Evolutionary conservation across 2,113 vertebrate species (phyloP).

Genomic region (Sinosuthora webbiana): DNA sequence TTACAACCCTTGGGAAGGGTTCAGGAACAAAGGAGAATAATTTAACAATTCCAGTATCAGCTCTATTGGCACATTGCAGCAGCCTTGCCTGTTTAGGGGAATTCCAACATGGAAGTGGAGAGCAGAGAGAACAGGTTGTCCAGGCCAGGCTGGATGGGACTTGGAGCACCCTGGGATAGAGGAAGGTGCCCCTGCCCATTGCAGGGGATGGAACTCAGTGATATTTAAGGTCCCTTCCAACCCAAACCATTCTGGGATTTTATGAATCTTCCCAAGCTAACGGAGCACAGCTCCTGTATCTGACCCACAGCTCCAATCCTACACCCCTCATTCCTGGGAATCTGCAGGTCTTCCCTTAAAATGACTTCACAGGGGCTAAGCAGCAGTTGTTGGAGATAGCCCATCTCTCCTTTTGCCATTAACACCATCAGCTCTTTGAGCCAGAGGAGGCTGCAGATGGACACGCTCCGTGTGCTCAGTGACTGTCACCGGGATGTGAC

Average conservation of each 20-base stretch:
- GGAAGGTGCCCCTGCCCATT: background rate
- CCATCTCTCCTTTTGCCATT: background rate
- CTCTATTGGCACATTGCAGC: rapidly evolving
- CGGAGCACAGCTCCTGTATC: background rate
- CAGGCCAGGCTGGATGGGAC: background rate
- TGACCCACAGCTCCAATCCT: background rate
- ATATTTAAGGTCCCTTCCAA: background rate
- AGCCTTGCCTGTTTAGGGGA: background rate
- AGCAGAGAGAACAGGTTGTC: background rate
- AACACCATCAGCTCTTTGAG: background rate
- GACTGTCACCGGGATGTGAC: background rate
- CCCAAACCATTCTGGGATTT: background rate
- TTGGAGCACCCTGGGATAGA: background rate
- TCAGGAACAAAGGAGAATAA: background rate
- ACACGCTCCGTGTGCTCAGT: background rate
- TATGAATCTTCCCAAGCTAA: background rate
- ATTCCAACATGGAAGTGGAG: background rate
- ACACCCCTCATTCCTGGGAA: background rate
- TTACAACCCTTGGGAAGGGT: background rate
- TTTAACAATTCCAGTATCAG: background rate
- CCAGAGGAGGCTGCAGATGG: background rate
- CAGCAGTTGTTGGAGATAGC: background rate
- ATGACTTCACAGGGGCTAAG: background rate
- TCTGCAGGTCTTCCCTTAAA: background rate
- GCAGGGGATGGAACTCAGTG: background rate